Evolutionary conservation across 2,113 vertebrate genomes (phyloP).

Genomic region (Arvicanthis niloticus): DNA sequence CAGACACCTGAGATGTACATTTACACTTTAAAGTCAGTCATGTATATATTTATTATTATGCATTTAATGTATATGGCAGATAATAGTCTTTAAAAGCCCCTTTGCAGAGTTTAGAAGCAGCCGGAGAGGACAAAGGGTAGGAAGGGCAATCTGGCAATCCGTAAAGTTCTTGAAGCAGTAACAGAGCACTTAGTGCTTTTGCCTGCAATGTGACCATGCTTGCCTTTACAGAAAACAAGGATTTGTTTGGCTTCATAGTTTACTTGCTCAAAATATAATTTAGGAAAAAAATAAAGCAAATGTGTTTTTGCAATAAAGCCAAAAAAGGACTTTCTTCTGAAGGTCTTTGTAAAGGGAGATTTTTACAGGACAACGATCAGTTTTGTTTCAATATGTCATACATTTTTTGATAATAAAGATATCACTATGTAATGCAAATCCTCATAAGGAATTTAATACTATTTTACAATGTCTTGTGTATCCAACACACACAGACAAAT

Average conservation of each 20-base stretch:
- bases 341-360: neutral
- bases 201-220: too few relatives aligned
- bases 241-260: neutral
- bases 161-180: neutral
- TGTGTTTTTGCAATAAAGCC: neutral
- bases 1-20: neutral
- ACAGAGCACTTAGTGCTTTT: rapidly evolving
- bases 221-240: neutral
- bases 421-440: neutral
- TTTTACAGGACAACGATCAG: neutral
- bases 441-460: neutral
- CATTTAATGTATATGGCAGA: neutral
- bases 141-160: too few relatives aligned
- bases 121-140: neutral
- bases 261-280: neutral
- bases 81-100: slow-evolving; percentile 12
- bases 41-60: neutral
- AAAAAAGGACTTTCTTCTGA: neutral
- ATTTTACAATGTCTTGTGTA: neutral
- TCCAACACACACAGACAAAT: neutral
- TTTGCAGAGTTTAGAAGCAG: neutral
- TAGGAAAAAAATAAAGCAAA: neutral
- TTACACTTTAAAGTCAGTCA: neutral
- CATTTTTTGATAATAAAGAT: neutral
- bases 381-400: slow-evolving; percentile 25